Base-by-base conservation (phyloP, 2,888 invertebrate genomes). In the Napeogenes inachia region DNA sequence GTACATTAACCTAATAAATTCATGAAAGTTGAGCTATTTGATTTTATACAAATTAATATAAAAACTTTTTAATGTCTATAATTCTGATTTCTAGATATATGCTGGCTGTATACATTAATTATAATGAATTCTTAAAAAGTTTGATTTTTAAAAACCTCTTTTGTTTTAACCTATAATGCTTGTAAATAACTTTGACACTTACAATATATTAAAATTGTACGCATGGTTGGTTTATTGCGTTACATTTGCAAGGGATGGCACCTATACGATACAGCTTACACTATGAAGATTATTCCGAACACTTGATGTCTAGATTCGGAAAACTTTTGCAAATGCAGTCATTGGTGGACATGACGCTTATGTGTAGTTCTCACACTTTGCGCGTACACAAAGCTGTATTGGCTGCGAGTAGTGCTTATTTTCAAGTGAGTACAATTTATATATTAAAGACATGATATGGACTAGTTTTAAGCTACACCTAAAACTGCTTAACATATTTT, bases 381-480 rank as follows among this genome's bases (percentile, higher is more conserved):
- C 93, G 94, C 77, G 94, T 94, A 56, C 95, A 95, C 76, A 94
- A 94, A 84, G 92, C 93, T 66, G 93, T 95, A 65, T 87, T 95
- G 66, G 94, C 94, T 62, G 94, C 94, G 10, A 93, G 93, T 79
- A 94, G 94, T 82, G 92, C 93, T 54, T 94, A 94, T 79, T 94
- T 94, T 84, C 93, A 94, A 91, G 94, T 94, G 89, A 80, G 75
- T 33, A 38, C 50, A 59, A 54, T 50, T 46, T 47, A 50, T 30
- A 50, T 50, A 3, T 30, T 8, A 30, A 50, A 30, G 45, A 46
- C 60, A 12, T 21, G 21, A 21, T 10, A 30, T 32, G 54, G 60
- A 33, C 30, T 46, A 53, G 10, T 30, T 12, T 54, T 21, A 21
- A 21, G 21, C 21, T 21, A 21, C 21, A 21, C 21, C 21, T 21